A percentile compares a stretch with the other conserved stretches of the same genome.
These are phyloP conservation scores for Eptesicus fuscus DNA, from an alignment of 2,113 vertebrate species.

Conservation along the genomic window DNA sequence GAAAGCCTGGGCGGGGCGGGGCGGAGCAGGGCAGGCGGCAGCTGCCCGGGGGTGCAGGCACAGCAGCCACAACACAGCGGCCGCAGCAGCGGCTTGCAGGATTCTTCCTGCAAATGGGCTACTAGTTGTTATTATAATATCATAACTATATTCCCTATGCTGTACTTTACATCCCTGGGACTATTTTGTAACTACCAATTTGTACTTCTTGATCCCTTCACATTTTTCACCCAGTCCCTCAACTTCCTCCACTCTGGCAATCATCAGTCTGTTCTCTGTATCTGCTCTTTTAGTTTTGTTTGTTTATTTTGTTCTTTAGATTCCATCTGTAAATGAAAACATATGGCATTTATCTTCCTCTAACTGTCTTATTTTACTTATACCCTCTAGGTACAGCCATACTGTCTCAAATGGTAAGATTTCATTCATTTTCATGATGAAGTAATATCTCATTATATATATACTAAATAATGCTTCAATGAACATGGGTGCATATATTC, in stretches of 20 bases:
- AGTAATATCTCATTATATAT: background rate
- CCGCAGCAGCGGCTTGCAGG: too few relatives aligned
- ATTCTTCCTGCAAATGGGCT: too few relatives aligned
- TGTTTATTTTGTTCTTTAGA: background rate
- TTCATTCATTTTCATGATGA: background rate
- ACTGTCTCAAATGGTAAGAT: background rate
- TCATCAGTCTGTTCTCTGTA: background rate
- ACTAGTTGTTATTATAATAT: background rate
- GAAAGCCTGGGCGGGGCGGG: too few relatives aligned
- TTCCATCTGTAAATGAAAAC: background rate
- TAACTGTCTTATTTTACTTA: background rate
- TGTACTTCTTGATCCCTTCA: background rate
- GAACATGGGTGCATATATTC: background rate
- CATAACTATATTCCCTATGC: background rate
- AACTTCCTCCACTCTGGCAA: background rate
- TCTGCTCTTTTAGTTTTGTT: background rate
- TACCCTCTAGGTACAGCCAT: background rate
- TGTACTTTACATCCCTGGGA: background rate
- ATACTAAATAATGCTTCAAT: background rate
- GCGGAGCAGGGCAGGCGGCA: too few relatives aligned
- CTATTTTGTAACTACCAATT: background rate
- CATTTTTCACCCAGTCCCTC: background rate
- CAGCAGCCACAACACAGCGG: too few relatives aligned
- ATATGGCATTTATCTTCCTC: background rate
- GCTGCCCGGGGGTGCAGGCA: too few relatives aligned